These are phyloP conservation scores for Fragariocoptes setiger DNA, from an alignment of 1,140 invertebrate species.

Conservation along the genomic window DNA sequence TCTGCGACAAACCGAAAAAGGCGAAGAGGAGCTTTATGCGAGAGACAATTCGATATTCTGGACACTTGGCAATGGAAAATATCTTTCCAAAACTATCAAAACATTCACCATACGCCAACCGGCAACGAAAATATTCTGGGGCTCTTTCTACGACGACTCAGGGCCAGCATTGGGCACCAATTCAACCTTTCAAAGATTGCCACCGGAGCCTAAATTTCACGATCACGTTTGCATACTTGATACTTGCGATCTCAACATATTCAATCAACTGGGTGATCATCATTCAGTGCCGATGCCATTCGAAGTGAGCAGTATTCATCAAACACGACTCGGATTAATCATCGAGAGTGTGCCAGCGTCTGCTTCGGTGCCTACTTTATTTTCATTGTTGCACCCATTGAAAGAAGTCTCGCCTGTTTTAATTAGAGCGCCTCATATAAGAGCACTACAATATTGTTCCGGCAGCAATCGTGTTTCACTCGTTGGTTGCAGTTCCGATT, in stretches of 20 bases:
- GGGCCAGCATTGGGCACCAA: slow-evolving; percentile 2
- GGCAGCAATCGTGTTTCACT: no score
- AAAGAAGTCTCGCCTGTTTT: no score
- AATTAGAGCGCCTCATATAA: no score
- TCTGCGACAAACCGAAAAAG: slow-evolving; percentile 10
- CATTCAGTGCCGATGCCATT: no score
- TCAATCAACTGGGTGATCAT: no score
- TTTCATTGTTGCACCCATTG: no score
- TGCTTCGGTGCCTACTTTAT: no score
- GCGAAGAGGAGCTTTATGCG: slow-evolving; percentile 62
- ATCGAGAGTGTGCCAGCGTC: no score
- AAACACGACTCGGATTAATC: no score
- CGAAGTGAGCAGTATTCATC: no score
- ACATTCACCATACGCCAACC: slow-evolving; percentile 44
- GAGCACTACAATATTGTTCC: no score
- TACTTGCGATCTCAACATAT: neutral
- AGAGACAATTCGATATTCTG: slow-evolving; percentile 49
- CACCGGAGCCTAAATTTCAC: slow-evolving; percentile 33
- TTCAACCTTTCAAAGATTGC: slow-evolving; percentile 24
- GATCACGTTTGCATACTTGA: neutral
- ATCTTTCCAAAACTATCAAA: slow-evolving; percentile 16
- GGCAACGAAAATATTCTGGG: slow-evolving; percentile 49
- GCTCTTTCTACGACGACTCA: slow-evolving; percentile 20
- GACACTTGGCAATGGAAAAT: slow-evolving; percentile 20
- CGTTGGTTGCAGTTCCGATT: no score